A percentile compares a stretch with the other conserved stretches of the same genome.
Evolutionary conservation across 2,888 invertebrate species (phyloP).

Genomic region (Furcula furcula): DNA sequence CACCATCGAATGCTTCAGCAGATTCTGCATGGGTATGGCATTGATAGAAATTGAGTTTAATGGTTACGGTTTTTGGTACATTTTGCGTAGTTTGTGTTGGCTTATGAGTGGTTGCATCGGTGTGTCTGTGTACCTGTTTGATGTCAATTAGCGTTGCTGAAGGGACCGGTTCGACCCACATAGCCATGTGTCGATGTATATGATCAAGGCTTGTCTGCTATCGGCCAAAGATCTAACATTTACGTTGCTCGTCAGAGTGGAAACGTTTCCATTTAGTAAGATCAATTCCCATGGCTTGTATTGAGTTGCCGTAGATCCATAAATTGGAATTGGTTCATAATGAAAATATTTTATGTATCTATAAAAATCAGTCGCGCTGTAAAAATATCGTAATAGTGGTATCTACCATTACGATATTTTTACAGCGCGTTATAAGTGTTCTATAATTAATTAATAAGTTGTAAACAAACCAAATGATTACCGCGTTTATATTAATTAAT

Average conservation of each 20-base stretch:
- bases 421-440: no score
- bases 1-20: constrained; percentile 52
- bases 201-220: constrained; percentile 42
- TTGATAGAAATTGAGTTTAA: constrained; percentile 53
- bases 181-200: constrained; percentile 52
- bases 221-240: constrained; percentile 40
- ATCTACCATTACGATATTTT: no score
- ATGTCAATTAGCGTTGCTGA: constrained; percentile 68
- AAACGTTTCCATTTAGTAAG: constrained; percentile 35
- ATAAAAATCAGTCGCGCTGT: no score
- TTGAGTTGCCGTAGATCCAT: constrained; percentile 6
- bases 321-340: background rate
- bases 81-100: constrained; percentile 36
- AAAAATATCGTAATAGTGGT: no score
- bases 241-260: constrained; percentile 35
- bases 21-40: constrained; percentile 43
- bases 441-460: no score
- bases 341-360: background rate
- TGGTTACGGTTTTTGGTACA: constrained; percentile 32
- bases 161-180: constrained; percentile 60
- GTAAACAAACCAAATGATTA: no score
- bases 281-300: constrained; percentile 27
- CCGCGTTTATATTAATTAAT: no score
- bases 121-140: constrained; percentile 46
- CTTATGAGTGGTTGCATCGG: constrained; percentile 42